Conservation (phyloP, 2,113 vertebrate species). For the Atherinomorus stipes region DNA sequence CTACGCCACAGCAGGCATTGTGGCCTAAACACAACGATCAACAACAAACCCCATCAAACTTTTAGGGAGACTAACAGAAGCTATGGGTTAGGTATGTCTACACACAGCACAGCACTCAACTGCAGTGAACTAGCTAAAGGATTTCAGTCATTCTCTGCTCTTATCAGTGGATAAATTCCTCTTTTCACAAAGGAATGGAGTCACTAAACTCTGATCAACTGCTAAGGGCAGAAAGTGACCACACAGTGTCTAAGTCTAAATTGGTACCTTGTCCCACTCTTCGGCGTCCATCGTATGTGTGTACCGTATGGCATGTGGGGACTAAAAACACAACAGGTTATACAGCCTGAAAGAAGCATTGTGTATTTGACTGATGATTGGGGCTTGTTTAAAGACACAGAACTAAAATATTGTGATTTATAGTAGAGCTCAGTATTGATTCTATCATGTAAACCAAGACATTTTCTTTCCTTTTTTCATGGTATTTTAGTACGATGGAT, state of each 20-base stretch:
- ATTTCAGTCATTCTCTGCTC: slow-evolving; percentile 56
- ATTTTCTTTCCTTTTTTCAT: slow-evolving; percentile 8
- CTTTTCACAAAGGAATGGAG: not conserved
- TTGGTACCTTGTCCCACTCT: slow-evolving; percentile 82
- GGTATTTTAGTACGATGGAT: slow-evolving; percentile 30
- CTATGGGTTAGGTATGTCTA: slow-evolving; percentile 78
- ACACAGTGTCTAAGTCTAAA: slow-evolving; percentile 60
- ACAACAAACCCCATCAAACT: slow-evolving; percentile 74
- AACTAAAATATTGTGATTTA: not conserved
- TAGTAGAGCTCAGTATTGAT: slow-evolving; percentile 12
- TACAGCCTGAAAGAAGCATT: slow-evolving; percentile 64
- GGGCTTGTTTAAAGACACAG: slow-evolving; percentile 11
- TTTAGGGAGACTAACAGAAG: slow-evolving; percentile 76
- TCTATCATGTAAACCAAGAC: slow-evolving; percentile 16
- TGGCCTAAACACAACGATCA: slow-evolving; percentile 78
- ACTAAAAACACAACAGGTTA: slow-evolving; percentile 83
- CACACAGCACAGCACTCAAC: slow-evolving; percentile 77
- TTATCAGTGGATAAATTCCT: slow-evolving; percentile 51
- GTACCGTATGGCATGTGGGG: slow-evolving; percentile 79
- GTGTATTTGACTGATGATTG: slow-evolving; percentile 26
- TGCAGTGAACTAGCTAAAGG: slow-evolving; percentile 68
- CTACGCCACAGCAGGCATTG: slow-evolving; percentile 82
- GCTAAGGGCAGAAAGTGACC: slow-evolving; percentile 63
- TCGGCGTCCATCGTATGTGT: slow-evolving; percentile 81
- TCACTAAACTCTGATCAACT: slow-evolving; percentile 47